Percentiles rank a stretch among this genome's conserved stretches.
These are phyloP conservation scores for Drosophila paramelanica DNA, from an alignment of 2,888 invertebrate genomes.

Conservation along the genomic window DNA sequence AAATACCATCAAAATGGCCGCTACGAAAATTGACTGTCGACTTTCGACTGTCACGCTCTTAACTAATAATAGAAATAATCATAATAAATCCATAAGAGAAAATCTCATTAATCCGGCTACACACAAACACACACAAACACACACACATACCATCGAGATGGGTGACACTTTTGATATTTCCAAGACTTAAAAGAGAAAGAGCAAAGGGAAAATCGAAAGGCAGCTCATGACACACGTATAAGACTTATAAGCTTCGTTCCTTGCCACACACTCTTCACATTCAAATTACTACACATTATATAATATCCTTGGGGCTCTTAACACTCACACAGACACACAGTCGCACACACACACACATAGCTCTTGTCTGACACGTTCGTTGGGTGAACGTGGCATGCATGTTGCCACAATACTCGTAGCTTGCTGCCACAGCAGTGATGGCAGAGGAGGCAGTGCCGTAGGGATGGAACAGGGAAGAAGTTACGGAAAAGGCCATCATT, in stretches of 20 bases:
- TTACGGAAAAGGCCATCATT: slow-evolving; percentile 10
- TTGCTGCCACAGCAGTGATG: slow-evolving; percentile 14
- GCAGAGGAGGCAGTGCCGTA: too few species aligned
- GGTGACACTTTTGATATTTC: slow-evolving; percentile 57
- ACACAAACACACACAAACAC: slow-evolving; percentile 13
- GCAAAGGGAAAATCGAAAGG: slow-evolving; percentile 43
- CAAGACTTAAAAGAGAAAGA: slow-evolving; percentile 32
- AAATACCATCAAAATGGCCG: slow-evolving; percentile 49
- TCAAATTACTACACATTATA: slow-evolving; percentile 81
- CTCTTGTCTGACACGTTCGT: slow-evolving; percentile 51
- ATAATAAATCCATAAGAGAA: slow-evolving; percentile 78
- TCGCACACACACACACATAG: slow-evolving; percentile 18
- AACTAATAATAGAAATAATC: slow-evolving; percentile 75
- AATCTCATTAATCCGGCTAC: slow-evolving; percentile 72
- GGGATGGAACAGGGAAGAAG: background rate
- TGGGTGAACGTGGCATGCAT: slow-evolving; percentile 58
- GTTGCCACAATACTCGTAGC: slow-evolving; percentile 63
- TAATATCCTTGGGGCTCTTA: slow-evolving; percentile 75
- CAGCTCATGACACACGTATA: slow-evolving; percentile 55
- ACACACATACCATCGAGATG: slow-evolving; percentile 14
- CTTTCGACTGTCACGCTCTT: slow-evolving; percentile 57
- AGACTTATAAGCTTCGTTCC: slow-evolving; percentile 73
- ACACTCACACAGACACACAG: slow-evolving; percentile 33
- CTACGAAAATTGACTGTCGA: slow-evolving; percentile 28
- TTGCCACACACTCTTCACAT: slow-evolving; percentile 76